Conservation (phyloP, 2,113 vertebrate genomes). For the Xenopus tropicalis region UCB_Xtro_10.0 CM004443.2:27558501-27559000, state of each 20-base stretch:
- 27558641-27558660: no score
- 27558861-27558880: conserved; percentile 8
- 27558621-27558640: no score
- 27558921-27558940: conserved; percentile 24
- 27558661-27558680: no score
- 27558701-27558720: conserved; percentile 26
- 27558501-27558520: no score
- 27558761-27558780: conserved; percentile 25
- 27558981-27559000: conserved; percentile 18
- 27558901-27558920: conserved; percentile 17
- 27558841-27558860: conserved; percentile 18
- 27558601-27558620: no score
- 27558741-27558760: conserved; percentile 19
- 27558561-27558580: no score
- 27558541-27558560: no score
- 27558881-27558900: conserved; percentile 16
- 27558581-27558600: no score
- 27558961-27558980: background rate
- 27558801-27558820: conserved; percentile 1
- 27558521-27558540: no score
- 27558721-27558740: background rate
- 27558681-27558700: background rate
- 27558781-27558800: conserved; percentile 21
- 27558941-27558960: conserved; percentile 5
- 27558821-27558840: conserved; percentile 20